Conservation (phyloP, 2,113 vertebrate genomes). For the Diphyllodes magnificus region DNA sequence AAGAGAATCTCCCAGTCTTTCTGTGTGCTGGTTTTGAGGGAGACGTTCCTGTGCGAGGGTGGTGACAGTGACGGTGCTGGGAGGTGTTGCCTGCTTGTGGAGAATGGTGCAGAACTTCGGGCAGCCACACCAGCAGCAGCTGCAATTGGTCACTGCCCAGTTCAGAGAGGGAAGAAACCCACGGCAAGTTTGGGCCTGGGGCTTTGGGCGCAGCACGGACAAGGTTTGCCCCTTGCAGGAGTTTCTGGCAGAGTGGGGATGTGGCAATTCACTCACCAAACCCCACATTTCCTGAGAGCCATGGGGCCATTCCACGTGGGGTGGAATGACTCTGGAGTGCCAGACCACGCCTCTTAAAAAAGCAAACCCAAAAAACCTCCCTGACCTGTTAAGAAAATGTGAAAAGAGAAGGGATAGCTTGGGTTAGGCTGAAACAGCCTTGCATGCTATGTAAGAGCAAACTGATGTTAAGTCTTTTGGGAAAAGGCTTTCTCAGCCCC, state of each 20-base stretch:
- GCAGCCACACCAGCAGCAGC: background rate
- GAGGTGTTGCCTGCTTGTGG: background rate
- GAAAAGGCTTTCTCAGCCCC: background rate
- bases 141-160: background rate
- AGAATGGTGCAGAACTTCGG: background rate
- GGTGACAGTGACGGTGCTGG: background rate
- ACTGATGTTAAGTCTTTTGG: background rate
- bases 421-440: background rate
- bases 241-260: background rate
- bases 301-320: background rate
- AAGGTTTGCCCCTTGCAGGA: background rate
- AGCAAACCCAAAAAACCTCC: background rate
- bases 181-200: background rate
- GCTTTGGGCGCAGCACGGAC: accelerated
- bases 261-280: background rate
- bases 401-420: background rate
- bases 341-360: background rate
- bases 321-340: background rate
- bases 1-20: background rate
- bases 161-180: background rate
- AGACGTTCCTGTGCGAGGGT: accelerated
- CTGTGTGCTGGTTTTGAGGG: background rate
- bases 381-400: background rate
- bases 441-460: background rate
- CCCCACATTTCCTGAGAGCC: background rate